phyloP scores from a whole-genome alignment of 2,888 invertebrate genomes.

The Lutraria lutraria region DNA sequence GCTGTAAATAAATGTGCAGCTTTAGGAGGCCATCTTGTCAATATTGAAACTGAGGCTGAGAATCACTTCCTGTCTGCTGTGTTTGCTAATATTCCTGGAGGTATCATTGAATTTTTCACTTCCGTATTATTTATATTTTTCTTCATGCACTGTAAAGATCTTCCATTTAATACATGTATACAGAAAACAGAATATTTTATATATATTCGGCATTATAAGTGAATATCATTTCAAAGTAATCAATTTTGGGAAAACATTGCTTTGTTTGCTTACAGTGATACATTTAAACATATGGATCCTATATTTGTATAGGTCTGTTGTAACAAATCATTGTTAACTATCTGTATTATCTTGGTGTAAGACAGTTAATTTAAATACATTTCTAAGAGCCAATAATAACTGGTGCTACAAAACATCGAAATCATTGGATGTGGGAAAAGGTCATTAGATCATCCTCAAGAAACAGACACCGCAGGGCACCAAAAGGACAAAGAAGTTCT shows the following conservation, averaged over 20 bases:
- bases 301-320: too few species aligned
- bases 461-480: background rate
- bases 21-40: constrained; percentile 87
- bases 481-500: background rate
- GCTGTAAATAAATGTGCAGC: constrained; percentile 86
- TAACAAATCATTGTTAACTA: too few species aligned
- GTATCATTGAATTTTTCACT: constrained; percentile 22
- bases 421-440: constrained; percentile 69
- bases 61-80: constrained; percentile 89
- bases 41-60: constrained; percentile 88
- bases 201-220: too few species aligned
- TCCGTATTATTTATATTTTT: too few species aligned
- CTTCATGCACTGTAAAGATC: too few species aligned
- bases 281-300: too few species aligned
- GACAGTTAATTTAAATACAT: background rate
- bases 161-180: too few species aligned
- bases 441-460: constrained; percentile 39
- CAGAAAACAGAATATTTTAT: too few species aligned
- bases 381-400: constrained; percentile 53
- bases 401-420: constrained; percentile 50
- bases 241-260: too few species aligned
- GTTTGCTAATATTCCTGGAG: constrained; percentile 48
- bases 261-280: too few species aligned
- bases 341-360: too few species aligned
- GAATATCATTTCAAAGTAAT: too few species aligned